These are phyloP conservation scores for Okapia johnstoni DNA, from an alignment of 2,113 vertebrate species.

Conservation along the genomic window DNA sequence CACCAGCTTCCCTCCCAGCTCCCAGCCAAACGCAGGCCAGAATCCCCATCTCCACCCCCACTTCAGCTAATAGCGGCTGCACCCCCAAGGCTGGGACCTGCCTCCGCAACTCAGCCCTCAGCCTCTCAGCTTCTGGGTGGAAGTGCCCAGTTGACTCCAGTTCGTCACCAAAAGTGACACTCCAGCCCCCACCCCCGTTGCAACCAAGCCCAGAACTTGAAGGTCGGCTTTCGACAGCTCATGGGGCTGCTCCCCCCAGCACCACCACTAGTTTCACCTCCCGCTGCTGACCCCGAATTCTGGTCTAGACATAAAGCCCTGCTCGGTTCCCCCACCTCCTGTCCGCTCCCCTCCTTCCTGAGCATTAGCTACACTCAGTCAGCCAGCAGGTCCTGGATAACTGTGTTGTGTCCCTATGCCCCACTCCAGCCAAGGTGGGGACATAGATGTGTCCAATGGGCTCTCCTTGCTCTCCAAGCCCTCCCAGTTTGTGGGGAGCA, in stretches of 20 bases:
- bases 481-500: background rate
- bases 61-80: background rate
- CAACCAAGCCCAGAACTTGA: background rate
- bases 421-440: background rate
- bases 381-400: background rate
- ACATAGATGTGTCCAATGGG: background rate
- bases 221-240: background rate
- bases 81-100: background rate
- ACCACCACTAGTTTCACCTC: background rate
- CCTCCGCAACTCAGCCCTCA: background rate
- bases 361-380: background rate
- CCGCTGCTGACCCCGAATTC: background rate
- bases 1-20: slow-evolving; percentile 52
- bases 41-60: slow-evolving; percentile 12
- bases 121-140: background rate
- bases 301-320: background rate
- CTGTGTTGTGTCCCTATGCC: too few species aligned
- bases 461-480: background rate
- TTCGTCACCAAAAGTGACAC: background rate
- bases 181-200: background rate
- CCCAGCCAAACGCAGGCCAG: background rate
- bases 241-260: background rate
- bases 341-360: background rate
- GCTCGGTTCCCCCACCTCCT: background rate
- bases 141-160: background rate